Evolutionary conservation across 53 echinoderm and acorn worm genomes (phyloP), one percentile per base, ranked within the genome.

Genomic region (Patiria pectinifera): DNA sequence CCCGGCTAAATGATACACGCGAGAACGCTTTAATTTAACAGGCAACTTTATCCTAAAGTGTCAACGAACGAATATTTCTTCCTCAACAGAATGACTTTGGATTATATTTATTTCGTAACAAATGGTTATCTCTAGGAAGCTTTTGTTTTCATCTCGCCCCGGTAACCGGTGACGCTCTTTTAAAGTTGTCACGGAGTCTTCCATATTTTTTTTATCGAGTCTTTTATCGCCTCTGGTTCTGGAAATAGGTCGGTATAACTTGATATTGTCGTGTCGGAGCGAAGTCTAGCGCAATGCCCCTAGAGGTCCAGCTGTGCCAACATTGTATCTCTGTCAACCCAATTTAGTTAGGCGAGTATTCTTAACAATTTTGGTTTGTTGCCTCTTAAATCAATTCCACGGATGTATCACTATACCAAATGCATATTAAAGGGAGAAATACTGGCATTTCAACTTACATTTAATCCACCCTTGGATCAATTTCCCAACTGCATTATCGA

Each of bases 191-290:
- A 83, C 15, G 25, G 53, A 49, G 53, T 47, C 12, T 59, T 22
- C 11, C 43, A 43, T 13, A 83, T 60, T 12, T 23, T 53, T 82
- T 82, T 22, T 61, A 11, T 83, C 82, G 48, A 46, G 58, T 83
- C 13, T 25, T 22, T 58, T 13, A 59, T 46, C 83, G 83, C 83
- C 83, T 61, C 60, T 59, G 83, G 83, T 74, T 6, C 24, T 74
- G 9, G 3, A 24, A 23, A 74, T 3, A 74, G 10, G 74, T 74
- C 22, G 22, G 24, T 74, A 23, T 74, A 74, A 74, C 15, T 74
- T 74, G 74, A 22, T 74, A 74, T 74, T 24, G 24, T 14, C 74
- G 74, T 21, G 22, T 5, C 23, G 53, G 53, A 24, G 22, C 24
- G 74, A 24, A 5, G 4, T 9, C 3, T 10, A 24, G 74, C 74